Conservation (phyloP, 2,888 invertebrate species). For the Apantesis nais region DNA sequence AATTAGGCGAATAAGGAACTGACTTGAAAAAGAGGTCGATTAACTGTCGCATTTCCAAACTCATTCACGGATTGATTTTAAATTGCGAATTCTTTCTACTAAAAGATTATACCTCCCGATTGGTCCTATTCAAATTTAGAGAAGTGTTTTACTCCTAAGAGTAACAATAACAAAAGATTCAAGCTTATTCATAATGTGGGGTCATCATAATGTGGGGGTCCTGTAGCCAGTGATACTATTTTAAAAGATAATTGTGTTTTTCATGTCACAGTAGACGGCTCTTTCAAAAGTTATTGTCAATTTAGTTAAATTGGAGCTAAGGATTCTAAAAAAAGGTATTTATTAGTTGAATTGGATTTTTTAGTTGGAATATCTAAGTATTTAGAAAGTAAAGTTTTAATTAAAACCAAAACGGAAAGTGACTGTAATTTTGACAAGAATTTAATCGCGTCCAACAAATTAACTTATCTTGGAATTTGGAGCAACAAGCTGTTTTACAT, state of each 20-base stretch:
- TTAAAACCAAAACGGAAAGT: not conserved
- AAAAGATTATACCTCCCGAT: no score
- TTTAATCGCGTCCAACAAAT: not conserved
- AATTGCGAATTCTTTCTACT: no score
- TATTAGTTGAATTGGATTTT: not conserved
- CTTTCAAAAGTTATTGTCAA: not conserved
- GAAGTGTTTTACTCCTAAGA: no score
- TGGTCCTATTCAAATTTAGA: no score
- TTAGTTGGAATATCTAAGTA: no score
- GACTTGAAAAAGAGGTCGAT: not conserved
- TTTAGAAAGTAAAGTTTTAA: not conserved
- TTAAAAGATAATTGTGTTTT: not conserved
- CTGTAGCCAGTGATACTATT: not conserved
- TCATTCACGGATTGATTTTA: no score
- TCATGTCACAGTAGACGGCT: not conserved
- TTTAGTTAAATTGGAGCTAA: not conserved
- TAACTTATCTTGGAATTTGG: not conserved
- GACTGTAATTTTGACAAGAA: not conserved
- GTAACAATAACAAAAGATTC: no score
- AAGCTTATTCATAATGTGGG: no score
- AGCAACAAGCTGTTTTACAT: not conserved
- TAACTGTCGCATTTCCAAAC: no score
- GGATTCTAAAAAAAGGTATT: not conserved
- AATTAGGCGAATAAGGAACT: not conserved
- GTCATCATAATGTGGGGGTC: no score